Base-by-base conservation (phyloP, 1,140 invertebrate species). In the Drosophila nasuta region DNA sequence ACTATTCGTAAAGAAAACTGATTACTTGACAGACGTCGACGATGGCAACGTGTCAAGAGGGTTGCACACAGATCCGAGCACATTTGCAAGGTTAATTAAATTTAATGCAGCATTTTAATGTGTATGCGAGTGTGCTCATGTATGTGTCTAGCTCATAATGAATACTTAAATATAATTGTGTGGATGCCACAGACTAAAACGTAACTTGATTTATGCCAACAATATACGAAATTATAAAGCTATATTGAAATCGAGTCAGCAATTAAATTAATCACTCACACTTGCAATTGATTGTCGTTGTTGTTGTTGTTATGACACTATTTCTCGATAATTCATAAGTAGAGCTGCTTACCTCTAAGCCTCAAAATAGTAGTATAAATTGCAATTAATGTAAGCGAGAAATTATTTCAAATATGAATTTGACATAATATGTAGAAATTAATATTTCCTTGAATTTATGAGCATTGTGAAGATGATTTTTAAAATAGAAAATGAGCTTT, bases 81-180 rank as follows among this genome's bases (percentile, higher is more conserved):
- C 62, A 71, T 43, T 66, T 54, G 62, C 62, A 52, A 54, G 79
- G 75, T 82, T 82, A 82, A 82, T 82, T 82, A 79, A 82, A 75
- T 82, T 75, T 43, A 58, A 82, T 75, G 62, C 38, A 65, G 70
- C 64, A 75, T 75, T 70, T 65, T 75, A 77, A 75, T 66, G 52
- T 38, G 13, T 38, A 13, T 56, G 33, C 33, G 33, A 7, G 33
- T 33, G 38, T 17, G 13, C 17, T 35, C 41, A 11, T 73, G 43
- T n/a, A 25, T 33, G 38, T 46, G 13, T 72, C 45, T 46, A n/a
- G 48, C 66, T 52, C 75, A 66, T 82, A 78, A 82, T 82, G 75
- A 82, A 66, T 78, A 77, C 51, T 65, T 41, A 43, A 33, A 41
- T 63, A 13, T 62, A 13, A 69, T 54, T 75, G 49, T 13, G 7